phyloP scores from a whole-genome alignment of 2,113 vertebrate genomes.

The Castor canadensis region DNA sequence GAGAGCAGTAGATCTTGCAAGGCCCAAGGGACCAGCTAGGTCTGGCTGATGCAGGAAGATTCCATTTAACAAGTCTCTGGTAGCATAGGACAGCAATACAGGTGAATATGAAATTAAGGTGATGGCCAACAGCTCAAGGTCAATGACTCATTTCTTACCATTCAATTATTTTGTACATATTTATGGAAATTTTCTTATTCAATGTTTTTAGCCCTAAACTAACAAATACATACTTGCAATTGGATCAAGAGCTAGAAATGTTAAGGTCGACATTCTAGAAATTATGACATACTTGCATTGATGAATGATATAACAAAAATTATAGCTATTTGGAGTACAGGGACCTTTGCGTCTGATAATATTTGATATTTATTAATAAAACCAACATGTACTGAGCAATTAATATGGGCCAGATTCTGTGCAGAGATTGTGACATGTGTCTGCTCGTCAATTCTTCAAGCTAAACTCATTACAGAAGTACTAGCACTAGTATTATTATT shows the following conservation, averaged over 20 bases:
- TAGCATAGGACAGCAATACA: not conserved
- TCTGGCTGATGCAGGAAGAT: not conserved
- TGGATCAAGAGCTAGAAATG: not conserved
- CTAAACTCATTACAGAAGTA: not conserved
- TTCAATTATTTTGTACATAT: not conserved
- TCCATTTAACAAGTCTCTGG: not conserved
- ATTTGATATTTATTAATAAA: not conserved
- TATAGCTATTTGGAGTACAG: not conserved
- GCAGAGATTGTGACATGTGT: not conserved
- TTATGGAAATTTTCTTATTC: not conserved
- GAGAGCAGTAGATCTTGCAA: not conserved
- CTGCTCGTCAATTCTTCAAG: not conserved
- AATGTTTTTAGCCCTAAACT: not conserved
- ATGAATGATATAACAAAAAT: not conserved
- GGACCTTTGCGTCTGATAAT: not conserved
- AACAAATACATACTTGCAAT: not conserved
- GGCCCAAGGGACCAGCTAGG: not conserved
- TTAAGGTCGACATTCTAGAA: not conserved
- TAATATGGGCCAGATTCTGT: not conserved
- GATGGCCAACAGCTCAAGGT: not conserved
- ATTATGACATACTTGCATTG: not conserved
- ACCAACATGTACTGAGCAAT: not conserved
- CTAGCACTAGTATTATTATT: not conserved
- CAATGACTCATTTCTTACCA: not conserved
- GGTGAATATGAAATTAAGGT: not conserved